These are phyloP conservation scores for Campylomormyrus numenius DNA, from an alignment of 2,113 vertebrate genomes.

Conservation along the genomic window DNA sequence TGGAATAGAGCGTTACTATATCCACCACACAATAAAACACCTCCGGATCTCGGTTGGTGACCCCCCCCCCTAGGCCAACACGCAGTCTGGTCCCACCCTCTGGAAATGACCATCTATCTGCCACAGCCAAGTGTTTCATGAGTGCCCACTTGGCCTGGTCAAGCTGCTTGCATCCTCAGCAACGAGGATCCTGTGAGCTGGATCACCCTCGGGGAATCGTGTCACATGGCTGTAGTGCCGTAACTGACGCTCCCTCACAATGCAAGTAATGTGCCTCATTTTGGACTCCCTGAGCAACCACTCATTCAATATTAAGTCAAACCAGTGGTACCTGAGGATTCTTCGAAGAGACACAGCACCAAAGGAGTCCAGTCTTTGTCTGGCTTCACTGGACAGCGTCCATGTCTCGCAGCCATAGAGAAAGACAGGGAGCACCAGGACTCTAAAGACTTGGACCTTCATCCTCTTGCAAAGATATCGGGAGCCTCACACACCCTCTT, in stretches of 20 bases:
- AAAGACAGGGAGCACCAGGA: background rate
- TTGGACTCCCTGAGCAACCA: background rate
- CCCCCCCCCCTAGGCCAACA: too few relatives aligned
- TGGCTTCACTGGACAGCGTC: background rate
- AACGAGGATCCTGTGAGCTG: too few relatives aligned
- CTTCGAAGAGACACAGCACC: background rate
- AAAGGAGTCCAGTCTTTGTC: background rate
- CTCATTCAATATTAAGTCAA: background rate
- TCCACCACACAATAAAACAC: too few relatives aligned
- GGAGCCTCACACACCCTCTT: background rate
- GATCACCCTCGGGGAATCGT: too few relatives aligned
- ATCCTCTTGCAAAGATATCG: background rate
- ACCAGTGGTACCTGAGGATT: too few relatives aligned
- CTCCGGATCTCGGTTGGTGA: background rate
- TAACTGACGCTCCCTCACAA: background rate
- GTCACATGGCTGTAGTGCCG: background rate
- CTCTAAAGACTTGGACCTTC: background rate
- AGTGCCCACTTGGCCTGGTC: too few relatives aligned
- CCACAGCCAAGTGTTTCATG: too few relatives aligned
- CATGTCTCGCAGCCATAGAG: background rate
- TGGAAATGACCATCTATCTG: too few relatives aligned
- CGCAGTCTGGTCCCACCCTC: too few relatives aligned
- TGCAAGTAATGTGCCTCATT: background rate
- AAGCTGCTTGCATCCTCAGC: too few relatives aligned
- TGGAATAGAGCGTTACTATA: too few relatives aligned